Evolutionary conservation across 2,797 vertebrate species (phyloP), one percentile per base, ranked within the genome.

Genomic region (Melanotaenia boesemani): DNA sequence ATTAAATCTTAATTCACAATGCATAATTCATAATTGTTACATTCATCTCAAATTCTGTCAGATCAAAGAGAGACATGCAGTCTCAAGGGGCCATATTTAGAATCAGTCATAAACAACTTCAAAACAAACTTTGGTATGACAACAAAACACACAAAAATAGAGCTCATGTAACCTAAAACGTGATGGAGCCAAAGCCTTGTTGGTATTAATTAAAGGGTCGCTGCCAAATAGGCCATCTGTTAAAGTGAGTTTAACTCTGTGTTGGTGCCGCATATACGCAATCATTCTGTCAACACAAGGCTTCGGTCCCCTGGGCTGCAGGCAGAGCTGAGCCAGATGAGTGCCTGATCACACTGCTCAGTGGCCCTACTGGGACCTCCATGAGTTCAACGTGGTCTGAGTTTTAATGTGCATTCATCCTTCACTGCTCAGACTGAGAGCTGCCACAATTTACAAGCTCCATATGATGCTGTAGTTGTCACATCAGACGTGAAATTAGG

Each of bases 261-360:
- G 70, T 50, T 70, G 63, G 65, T 74, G 55, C 60, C 65, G 67
- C 69, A 77, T 57, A 70, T 73, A 39, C 20, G 46, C 68, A 61
- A 50, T 76, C 36, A 63, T 80, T 55, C 63, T 28, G 66, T 63
- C 74, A 70, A 67, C 72, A 68, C 72, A 71, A 76, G 32, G 68
- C 73, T 80, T 20, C 1, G 4, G 69, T 87, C 86, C 74, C 80
- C 60, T 65, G 83, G 73, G 85, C 77, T 64, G 55, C 59, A 74
- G 79, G 67, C 80, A n/a, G 64, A 79, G 70, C 79, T 71, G 65
- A 87, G 77, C 86, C 87, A 89, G 57, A 88, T 88, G 88, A 89
- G 86, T 52, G 41, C 57, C 72, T 76, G 68, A 85, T 86, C 63
- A 67, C 79, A 39, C 74, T 63, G 70, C 77, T 81, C 77, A 10